Percentiles rank a stretch among this genome's conserved stretches.
Evolutionary conservation across 2,797 vertebrate genomes (phyloP).

Genomic region (Bovichtus variegatus): DNA sequence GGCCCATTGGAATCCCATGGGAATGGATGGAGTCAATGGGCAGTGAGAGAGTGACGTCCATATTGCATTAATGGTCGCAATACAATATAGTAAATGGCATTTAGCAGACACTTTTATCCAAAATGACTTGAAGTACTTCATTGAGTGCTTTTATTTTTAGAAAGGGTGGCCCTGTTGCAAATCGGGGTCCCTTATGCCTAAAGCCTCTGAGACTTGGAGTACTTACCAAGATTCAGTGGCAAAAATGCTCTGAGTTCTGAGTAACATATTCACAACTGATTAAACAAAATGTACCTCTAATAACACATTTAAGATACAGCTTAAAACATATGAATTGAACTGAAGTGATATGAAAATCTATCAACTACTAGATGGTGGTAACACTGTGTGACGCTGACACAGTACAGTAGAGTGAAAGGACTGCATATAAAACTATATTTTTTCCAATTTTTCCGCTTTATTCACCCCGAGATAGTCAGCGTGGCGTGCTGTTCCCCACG

Average conservation of each 20-base stretch:
- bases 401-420: background rate
- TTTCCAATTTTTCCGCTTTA: background rate
- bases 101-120: conserved; percentile 81
- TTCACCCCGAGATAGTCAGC: background rate
- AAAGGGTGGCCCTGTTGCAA: conserved; percentile 51
- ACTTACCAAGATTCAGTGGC: conserved; percentile 11
- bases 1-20: conserved; percentile 67
- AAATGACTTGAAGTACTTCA: conserved; percentile 72
- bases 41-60: conserved; percentile 67
- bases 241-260: background rate
- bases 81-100: conserved; percentile 82
- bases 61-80: conserved; percentile 77
- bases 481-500: background rate
- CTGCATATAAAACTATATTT: background rate
- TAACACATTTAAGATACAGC: background rate
- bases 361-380: too few species aligned
- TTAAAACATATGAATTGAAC: background rate
- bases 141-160: conserved; percentile 84
- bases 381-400: background rate
- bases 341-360: background rate
- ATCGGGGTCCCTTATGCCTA: conserved; percentile 14
- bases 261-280: background rate
- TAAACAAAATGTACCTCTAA: background rate
- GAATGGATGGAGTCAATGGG: conserved; percentile 75
- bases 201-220: conserved; percentile 40